Evolutionary conservation across 2,113 vertebrate species (phyloP).

Genomic region (Rhabdornis inornatus): DNA sequence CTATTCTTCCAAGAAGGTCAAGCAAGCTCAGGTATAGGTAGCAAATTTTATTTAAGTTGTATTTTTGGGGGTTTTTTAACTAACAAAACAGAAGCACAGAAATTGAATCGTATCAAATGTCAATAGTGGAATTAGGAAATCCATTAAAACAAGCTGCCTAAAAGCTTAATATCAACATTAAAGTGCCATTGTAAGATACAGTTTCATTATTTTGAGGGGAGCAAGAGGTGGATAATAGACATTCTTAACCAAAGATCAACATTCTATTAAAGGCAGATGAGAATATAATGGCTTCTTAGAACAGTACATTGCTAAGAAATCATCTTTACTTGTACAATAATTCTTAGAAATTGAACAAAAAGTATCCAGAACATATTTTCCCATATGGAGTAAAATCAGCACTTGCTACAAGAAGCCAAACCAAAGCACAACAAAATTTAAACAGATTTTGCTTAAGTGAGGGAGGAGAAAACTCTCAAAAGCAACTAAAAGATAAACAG

Average conservation of each 20-base stretch:
- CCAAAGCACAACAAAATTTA: not conserved
- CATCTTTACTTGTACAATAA: not conserved
- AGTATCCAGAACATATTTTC: not conserved
- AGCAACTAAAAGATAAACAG: not conserved
- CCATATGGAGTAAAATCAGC: not conserved
- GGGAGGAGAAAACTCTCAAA: not conserved
- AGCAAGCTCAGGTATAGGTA: not conserved
- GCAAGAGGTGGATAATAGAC: not conserved
- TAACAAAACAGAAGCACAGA: not conserved
- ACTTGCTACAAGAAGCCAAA: not conserved
- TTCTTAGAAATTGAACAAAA: not conserved
- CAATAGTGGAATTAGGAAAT: not conserved
- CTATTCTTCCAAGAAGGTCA: not conserved
- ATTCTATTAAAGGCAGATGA: not conserved
- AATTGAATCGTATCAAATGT: not conserved
- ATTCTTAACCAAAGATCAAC: not conserved
- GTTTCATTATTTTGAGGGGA: not conserved
- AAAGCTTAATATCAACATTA: not conserved
- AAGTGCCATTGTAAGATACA: not conserved
- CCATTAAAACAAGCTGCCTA: not conserved
- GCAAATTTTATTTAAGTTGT: not conserved
- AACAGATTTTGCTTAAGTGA: not conserved
- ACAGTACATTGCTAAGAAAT: not conserved
- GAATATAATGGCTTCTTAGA: not conserved
- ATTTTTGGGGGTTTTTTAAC: not conserved